These are phyloP conservation scores for Drosophila macrothrix DNA, from an alignment of 2,888 invertebrate species.

Conservation along the genomic window DNA sequence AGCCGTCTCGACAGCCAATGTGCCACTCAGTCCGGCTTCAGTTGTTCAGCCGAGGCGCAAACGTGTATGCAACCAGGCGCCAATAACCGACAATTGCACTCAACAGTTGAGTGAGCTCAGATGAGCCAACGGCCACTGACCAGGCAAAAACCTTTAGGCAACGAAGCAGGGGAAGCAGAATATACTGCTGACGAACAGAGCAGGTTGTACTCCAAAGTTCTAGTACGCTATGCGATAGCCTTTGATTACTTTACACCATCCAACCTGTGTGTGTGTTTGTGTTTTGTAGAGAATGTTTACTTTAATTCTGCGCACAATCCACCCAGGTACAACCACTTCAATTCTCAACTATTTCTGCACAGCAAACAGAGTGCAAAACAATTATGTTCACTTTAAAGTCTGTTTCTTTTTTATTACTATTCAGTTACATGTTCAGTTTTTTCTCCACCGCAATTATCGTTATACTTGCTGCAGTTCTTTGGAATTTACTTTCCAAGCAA, in stretches of 20 bases:
- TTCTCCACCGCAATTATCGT: neutral
- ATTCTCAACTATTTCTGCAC: conserved; percentile 44
- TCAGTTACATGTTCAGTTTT: neutral
- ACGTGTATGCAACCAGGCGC: conserved; percentile 49
- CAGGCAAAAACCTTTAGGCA: conserved; percentile 30
- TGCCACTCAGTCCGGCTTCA: conserved; percentile 28
- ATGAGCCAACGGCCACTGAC: conserved; percentile 6
- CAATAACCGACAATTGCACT: conserved; percentile 62
- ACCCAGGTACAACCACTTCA: conserved; percentile 1
- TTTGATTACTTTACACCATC: conserved; percentile 61
- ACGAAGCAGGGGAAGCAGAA: neutral
- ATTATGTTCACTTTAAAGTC: conserved; percentile 14
- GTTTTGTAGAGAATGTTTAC: conserved; percentile 38
- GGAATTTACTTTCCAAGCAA: no score
- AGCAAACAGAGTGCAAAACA: conserved; percentile 12
- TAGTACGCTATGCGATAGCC: conserved; percentile 62
- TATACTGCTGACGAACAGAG: conserved; percentile 4
- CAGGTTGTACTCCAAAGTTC: conserved; percentile 38
- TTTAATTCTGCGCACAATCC: conserved; percentile 66
- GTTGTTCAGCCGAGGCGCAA: conserved; percentile 37
- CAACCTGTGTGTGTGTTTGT: conserved; percentile 17
- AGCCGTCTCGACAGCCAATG: conserved; percentile 2
- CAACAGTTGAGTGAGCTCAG: conserved; percentile 68
- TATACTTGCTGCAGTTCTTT: neutral
- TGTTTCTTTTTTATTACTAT: neutral